Evolutionary conservation across 2,888 invertebrate genomes (phyloP).

Genomic region (Drosophila monieri): DNA sequence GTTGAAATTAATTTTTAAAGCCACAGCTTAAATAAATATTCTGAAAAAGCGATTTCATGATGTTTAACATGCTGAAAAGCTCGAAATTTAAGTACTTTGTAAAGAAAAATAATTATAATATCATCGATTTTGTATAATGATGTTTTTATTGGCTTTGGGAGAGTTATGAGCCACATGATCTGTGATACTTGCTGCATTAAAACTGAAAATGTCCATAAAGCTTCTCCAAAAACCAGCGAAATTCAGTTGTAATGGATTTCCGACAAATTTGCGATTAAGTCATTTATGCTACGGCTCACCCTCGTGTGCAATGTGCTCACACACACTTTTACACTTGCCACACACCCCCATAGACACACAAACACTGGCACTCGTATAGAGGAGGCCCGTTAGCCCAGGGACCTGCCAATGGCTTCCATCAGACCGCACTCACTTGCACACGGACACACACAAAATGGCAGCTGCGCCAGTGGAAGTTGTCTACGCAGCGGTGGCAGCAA

Average conservation of each 20-base stretch:
- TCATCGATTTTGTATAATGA: not conserved
- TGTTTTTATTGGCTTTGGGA: not conserved
- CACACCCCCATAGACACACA: slow-evolving; percentile 11
- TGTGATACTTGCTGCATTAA: not conserved
- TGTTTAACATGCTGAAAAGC: not conserved
- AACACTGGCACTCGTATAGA: not conserved
- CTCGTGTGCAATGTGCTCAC: slow-evolving; percentile 61
- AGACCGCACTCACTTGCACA: slow-evolving; percentile 38
- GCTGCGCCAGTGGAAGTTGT: slow-evolving; percentile 65
- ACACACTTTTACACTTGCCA: slow-evolving; percentile 22
- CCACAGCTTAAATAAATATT: too few species aligned
- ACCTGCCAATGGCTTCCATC: slow-evolving; percentile 53
- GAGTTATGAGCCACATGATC: not conserved
- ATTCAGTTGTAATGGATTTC: slow-evolving; percentile 17
- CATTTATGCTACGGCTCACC: slow-evolving; percentile 58
- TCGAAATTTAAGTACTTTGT: not conserved
- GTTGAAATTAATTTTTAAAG: too few species aligned
- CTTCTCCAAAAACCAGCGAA: not conserved
- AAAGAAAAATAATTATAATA: not conserved
- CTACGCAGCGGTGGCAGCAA: slow-evolving; percentile 63
- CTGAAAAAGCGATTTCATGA: too few species aligned
- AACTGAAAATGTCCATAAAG: not conserved
- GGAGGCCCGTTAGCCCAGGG: slow-evolving; percentile 39
- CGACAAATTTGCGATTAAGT: slow-evolving; percentile 57
- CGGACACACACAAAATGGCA: slow-evolving; percentile 40